Evolutionary conservation across 2,888 invertebrate species (phyloP), one percentile per base, ranked within the genome.

Genomic region (Luffia ferchaultella): DNA sequence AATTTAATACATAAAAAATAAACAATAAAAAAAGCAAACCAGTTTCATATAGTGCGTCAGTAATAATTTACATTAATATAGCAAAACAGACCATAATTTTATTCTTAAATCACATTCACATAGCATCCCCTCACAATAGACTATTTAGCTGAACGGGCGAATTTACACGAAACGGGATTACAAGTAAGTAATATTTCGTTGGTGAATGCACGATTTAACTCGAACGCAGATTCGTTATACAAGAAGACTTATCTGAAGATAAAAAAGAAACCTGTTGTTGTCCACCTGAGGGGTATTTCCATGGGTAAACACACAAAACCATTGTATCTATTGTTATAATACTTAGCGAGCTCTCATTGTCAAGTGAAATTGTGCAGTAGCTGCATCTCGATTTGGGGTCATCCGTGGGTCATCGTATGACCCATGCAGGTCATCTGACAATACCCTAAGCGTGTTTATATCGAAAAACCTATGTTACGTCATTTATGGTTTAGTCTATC

Each of bases 171-270:
- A 30, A 30, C 3, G 5, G 30, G 30, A 12, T 30, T 12, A 12
- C 5, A 30, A 12, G 30, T 12, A 20, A 58, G 60, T 57, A 54
- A 57, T 59, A 56, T 57, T 59, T 58, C 61, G 55, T 70, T 61
- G 67, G 66, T 70, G 68, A 12, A 80, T 71, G 82, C 74, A 74
- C 83, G 76, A 82, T 83, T 83, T 73, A 80, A 80, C 78, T 65
- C 67, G 73, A 74, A 79, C 75, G 83, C 83, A 70, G 80, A 83
- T 83, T 83, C 83, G 83, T 83, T 83, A 79, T 78, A 83, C 83
- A 82, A 58, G 71, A 60, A 72, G 71, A 68, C 66, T 83, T 83
- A 82, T 79, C 77, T 79, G 73, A 75, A 73, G 76, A 76, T 73
- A 66, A 71, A 68, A 64, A 70, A 67, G 76, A 77, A 78, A 83